Percentiles rank a stretch among this genome's conserved stretches.
Conservation (phyloP, 2,888 invertebrate genomes). For the Argyresthia goedartella region DNA sequence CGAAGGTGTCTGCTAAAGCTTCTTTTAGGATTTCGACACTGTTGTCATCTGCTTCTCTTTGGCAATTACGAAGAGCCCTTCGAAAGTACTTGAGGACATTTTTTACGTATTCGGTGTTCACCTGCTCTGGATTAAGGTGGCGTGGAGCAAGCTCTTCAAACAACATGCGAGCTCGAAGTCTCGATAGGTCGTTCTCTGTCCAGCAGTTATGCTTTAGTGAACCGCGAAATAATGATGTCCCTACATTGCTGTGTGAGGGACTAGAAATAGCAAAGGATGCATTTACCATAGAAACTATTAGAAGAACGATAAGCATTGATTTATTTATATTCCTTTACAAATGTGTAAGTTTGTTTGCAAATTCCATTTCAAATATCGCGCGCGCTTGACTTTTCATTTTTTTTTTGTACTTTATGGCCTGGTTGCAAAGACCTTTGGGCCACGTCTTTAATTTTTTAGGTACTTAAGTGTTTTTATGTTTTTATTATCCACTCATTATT, state of each 20-base stretch:
- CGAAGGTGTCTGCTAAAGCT: slow-evolving; percentile 45
- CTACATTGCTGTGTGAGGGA: not conserved
- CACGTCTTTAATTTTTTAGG: too few species aligned
- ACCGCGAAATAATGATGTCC: not conserved
- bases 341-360: too few species aligned
- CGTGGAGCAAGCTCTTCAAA: slow-evolving; percentile 42
- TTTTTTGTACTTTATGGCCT: too few species aligned
- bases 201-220: slow-evolving; percentile 27
- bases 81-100: slow-evolving; percentile 36
- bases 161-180: slow-evolving; percentile 37
- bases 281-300: not conserved
- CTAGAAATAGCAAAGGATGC: not conserved
- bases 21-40: slow-evolving; percentile 31
- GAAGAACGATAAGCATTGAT: not conserved
- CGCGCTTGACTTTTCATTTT: too few species aligned
- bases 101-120: slow-evolving; percentile 34
- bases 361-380: not conserved
- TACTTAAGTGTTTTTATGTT: too few species aligned
- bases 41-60: slow-evolving; percentile 20
- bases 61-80: slow-evolving; percentile 25
- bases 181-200: slow-evolving; percentile 42
- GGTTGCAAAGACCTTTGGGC: too few species aligned
- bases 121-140: slow-evolving; percentile 38
- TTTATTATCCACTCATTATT: too few species aligned
- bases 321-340: not conserved